Evolutionary conservation across 2,797 vertebrate species (phyloP), one percentile per base, ranked within the genome.

Genomic region (Syndactyla subalaris): DNA sequence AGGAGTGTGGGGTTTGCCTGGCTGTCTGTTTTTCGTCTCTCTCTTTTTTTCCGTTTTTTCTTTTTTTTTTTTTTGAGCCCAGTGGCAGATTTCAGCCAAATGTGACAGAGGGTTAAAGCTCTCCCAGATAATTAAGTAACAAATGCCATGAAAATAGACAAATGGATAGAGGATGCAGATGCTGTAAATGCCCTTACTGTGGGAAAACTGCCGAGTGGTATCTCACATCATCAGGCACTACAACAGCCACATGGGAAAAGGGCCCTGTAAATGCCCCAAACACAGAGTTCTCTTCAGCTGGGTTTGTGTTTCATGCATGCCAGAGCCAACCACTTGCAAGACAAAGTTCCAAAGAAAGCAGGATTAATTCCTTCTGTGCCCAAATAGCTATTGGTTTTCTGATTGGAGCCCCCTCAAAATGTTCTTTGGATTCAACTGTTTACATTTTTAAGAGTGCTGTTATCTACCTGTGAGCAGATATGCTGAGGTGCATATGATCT

Each of bases 141-240:
- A 91, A 95, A 95, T 89, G 79, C 78, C 76, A 89, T 62, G 79
- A 75, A 96, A 75, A 88, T 5, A 93, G 91, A 83, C 30, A 89
- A 91, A 91, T 92, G 85, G 18, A 43, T 83, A 90, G 82, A 88
- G 62, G 57, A 88, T 62, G 75, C 92, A 96, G 91, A 95, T 89
- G 79, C 65, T 94, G 38, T 32, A 68, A 89, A 59, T 96, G 93
- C 62, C 92, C 92, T 75, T 70, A 51, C 61, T 97, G 89, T 93
- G 92, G 93, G 96, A 95, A 96, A 93, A 75, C 88, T 93, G 82
- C 58, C 13, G 62, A 95, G 51, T 49, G 58, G 70, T 92, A 83
- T 95, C 82, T 92, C 87, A 91, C 92, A 92, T 67, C 83, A 59
- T 72, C 58, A 93, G 76, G 79, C 79, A 51, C 58, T 41, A n/a